Percentiles rank a stretch among this genome's conserved stretches.
Evolutionary conservation across 2,797 vertebrate genomes (phyloP).

Genomic region (Chlorospingus semifuscus): DNA sequence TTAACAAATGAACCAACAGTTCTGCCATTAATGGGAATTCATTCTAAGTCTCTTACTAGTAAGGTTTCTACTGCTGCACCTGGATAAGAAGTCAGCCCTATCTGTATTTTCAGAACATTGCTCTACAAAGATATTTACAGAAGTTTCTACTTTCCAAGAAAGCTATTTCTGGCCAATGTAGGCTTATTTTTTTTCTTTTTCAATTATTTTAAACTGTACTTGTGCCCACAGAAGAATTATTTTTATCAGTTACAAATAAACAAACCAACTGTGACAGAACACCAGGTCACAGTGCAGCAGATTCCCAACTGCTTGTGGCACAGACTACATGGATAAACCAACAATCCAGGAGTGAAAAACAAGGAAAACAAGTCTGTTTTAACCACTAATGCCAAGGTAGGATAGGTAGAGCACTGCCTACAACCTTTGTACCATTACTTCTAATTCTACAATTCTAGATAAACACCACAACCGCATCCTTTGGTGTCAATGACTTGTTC

Average conservation of each 20-base stretch:
- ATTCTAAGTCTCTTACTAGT: not conserved
- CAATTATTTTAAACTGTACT: not conserved
- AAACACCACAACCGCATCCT: not conserved
- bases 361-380: not conserved
- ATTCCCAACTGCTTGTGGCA: not conserved
- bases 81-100: not conserved
- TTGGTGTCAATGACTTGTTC: not conserved
- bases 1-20: not conserved
- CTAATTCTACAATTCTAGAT: not conserved
- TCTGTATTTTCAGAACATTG: not conserved
- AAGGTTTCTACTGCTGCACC: not conserved
- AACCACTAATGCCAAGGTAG: not conserved
- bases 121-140: not conserved
- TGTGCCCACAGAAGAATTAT: not conserved
- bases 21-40: not conserved
- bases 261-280: not conserved
- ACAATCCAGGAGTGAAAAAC: not conserved
- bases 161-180: not conserved
- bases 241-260: constrained; percentile 38
- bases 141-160: not conserved
- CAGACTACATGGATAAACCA: not conserved
- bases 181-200: not conserved
- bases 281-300: constrained; percentile 19
- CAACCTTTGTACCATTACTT: not conserved
- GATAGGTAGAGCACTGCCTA: not conserved